Base-by-base conservation (phyloP, 2,797 vertebrate species). In the Falco cherrug region DNA sequence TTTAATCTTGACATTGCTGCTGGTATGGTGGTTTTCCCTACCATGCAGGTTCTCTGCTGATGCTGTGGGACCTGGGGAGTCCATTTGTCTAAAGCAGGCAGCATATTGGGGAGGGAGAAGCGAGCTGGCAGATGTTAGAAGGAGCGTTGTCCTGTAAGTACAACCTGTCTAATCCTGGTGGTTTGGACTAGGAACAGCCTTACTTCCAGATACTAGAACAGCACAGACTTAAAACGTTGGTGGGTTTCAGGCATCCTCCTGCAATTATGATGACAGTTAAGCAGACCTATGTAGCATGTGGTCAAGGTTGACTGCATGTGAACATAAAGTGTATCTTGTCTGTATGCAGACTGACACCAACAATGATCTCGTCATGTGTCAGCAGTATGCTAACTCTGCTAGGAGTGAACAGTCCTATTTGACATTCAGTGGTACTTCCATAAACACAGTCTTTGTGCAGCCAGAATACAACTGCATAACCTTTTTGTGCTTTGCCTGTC, bases 101-200 rank as follows among this genome's bases (percentile, higher is more conserved):
- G 13, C 0, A 0, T 41, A 29, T 35, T 4, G 10, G 33, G 22
- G 3, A 21, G 20, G 37, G 8, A 65, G 28, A 37, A 68, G 24
- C 29, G 54, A 35, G 16, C 29, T 65, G 41, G 47, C 41, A 73
- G 37, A 9, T 57, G 6, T 25, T 53, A 9, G 35, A 26, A 78
- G 16, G 14, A 53, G 12, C 1, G 0, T 16, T 77, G 13, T 9
- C 57, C 53, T 85, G 3, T 54, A 45, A 59, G 33, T 48, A 28
- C 3, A 12, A 13, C n/a, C 21, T 28, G 5, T 22, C 54, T 71
- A 67, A 63, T 22, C 16, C 33, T 50, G 31, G 14, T 59, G 11
- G 4, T 48, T 5, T 6, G 14, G 54, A 28, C 39, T 26, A 19
- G 54, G 12, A 70, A 6, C 29, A 4, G 10, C 43, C 47, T 53